Evolutionary conservation across 2,113 vertebrate species (phyloP), one percentile per base, ranked within the genome.

Genomic region (Channa maculata): DNA sequence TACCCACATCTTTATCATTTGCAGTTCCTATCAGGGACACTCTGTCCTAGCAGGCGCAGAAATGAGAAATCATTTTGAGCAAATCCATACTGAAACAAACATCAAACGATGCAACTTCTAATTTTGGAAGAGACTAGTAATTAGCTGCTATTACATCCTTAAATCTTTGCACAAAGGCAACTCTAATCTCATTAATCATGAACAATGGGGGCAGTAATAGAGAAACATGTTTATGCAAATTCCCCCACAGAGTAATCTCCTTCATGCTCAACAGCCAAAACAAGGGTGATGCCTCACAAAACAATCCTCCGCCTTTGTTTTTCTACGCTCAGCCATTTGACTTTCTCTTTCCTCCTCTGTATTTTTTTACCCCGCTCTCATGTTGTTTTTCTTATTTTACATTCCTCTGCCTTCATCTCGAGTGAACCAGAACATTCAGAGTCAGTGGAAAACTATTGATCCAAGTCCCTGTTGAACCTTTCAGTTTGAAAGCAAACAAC

Each of bases 141-240:
- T 93, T 92, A 92, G 73, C 67, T 76, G 61, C 79, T 75, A 70
- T 89, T 88, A 91, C 90, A 85, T 83, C 81, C 81, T 83, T 44
- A 73, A 77, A 80, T 88, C 63, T 60, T 65, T 79, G 41, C 24
- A 53, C 80, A 79, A 75, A 85, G 65, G 83, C 75, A 85, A 62
- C 51, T 46, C 44, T 88, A 86, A 91, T 93, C 89, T 84, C 79
- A 92, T 91, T 92, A 91, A 92, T 93, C 88, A 87, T 76, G 65
- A 91, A 92, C 90, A 92, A 91, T 86, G 88, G 86, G 75, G 81
- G 82, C 63, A 57, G 79, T 88, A 87, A 91, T 89, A 71, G 77
- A 89, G 75, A 80, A 76, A 60, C 86, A 62, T 87, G 88, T 92
- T 92, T 88, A 92, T 91, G 90, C 68, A 89, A 87, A 91, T 92